Conservation (phyloP, 2,113 vertebrate species). For the Hemiscyllium ocellatum region DNA sequence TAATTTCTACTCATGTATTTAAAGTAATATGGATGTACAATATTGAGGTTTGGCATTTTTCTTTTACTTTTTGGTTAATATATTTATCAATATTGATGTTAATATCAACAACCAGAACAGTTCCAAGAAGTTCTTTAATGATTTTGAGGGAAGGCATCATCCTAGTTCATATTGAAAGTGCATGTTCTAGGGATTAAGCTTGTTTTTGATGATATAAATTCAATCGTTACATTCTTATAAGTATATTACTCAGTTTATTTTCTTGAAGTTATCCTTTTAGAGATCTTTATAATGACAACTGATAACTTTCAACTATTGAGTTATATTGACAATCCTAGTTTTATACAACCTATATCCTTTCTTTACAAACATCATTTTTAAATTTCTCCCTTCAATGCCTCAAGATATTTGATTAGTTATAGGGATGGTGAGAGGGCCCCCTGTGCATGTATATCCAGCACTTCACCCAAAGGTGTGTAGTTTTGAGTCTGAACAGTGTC, state of each 20-base stretch:
- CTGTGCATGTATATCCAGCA: too few species aligned
- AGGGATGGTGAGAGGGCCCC: background rate
- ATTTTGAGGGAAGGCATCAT: background rate
- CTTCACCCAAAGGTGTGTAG: background rate
- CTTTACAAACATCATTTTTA: background rate
- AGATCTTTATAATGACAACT: background rate
- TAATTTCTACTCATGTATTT: slow-evolving; percentile 31
- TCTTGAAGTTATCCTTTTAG: background rate
- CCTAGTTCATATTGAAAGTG: background rate
- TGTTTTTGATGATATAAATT: background rate
- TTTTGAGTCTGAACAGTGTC: background rate
- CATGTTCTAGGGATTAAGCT: background rate
- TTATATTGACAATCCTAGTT: background rate
- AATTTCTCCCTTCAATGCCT: background rate
- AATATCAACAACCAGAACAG: background rate
- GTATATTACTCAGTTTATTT: background rate
- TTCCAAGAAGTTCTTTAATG: background rate
- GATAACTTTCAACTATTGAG: background rate
- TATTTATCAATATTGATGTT: background rate
- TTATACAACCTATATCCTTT: background rate
- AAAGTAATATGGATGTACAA: slow-evolving; percentile 20
- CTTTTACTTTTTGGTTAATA: background rate
- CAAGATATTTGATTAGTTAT: background rate
- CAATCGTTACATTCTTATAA: background rate
- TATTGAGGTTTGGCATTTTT: slow-evolving; percentile 19